Evolutionary conservation across 2,888 invertebrate genomes (phyloP).

Genomic region (Pristionchus entomophagus): DNA sequence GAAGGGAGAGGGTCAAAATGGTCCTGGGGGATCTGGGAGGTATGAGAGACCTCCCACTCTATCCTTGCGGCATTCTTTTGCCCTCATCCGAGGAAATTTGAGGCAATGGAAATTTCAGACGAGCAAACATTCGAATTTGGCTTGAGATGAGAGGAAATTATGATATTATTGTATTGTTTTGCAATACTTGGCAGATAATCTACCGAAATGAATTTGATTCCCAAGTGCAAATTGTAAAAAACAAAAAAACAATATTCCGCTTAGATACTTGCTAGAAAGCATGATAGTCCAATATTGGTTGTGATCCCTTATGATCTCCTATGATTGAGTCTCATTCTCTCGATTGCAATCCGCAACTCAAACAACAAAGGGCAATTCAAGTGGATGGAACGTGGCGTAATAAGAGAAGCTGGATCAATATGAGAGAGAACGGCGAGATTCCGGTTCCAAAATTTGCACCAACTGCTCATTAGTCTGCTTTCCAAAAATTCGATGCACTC

Average conservation of each 20-base stretch:
- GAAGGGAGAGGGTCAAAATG: not conserved
- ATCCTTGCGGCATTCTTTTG: not conserved
- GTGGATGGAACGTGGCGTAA: constrained; percentile 12
- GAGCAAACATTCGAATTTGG: not conserved
- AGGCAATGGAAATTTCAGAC: not conserved
- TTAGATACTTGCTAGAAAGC: no score
- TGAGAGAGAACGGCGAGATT: not conserved
- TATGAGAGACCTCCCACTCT: constrained; percentile 16
- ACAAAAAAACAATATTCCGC: no score
- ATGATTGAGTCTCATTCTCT: not conserved
- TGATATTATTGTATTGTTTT: not conserved
- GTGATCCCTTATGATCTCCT: not conserved
- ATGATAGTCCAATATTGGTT: not conserved
- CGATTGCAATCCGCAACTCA: not conserved
- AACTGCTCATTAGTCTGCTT: not conserved
- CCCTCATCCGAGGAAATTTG: not conserved
- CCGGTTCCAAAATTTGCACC: not conserved
- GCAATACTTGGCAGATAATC: no score
- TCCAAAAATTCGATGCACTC: no score
- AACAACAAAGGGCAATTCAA: constrained; percentile 30
- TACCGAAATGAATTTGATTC: no score
- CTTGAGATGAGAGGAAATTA: not conserved
- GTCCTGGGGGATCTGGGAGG: not conserved
- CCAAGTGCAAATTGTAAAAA: no score
- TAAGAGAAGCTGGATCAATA: not conserved